These are phyloP conservation scores for Ectemnius lituratus DNA, from an alignment of 2,888 invertebrate genomes.

Conservation along the genomic window DNA sequence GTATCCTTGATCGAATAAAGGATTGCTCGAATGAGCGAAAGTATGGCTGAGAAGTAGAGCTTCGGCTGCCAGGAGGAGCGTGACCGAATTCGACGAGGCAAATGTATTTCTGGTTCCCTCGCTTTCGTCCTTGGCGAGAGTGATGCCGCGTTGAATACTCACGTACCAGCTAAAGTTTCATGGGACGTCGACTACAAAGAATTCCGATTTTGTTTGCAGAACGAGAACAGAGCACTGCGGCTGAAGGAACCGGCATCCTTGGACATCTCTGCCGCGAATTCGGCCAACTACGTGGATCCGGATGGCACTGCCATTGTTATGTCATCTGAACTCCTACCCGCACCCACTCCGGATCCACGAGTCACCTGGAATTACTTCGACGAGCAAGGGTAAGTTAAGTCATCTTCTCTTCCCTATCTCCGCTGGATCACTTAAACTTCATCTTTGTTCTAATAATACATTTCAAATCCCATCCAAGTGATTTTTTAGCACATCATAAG, in stretches of 20 bases:
- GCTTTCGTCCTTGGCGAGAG: too few species aligned
- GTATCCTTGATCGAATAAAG: too few species aligned
- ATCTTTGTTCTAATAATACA: too few species aligned
- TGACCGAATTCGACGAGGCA: too few species aligned
- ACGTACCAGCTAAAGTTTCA: slow-evolving; percentile 17
- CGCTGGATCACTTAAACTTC: too few species aligned
- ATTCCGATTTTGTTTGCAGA: slow-evolving; percentile 79
- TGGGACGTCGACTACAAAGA: slow-evolving; percentile 17
- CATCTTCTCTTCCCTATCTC: background rate
- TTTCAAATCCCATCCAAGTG: too few species aligned
- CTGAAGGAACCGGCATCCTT: slow-evolving; percentile 80
- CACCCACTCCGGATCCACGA: slow-evolving; percentile 78
- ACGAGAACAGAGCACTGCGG: slow-evolving; percentile 91
- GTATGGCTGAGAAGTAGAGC: too few species aligned
- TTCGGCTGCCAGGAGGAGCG: too few species aligned
- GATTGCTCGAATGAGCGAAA: too few species aligned
- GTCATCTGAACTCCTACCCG: slow-evolving; percentile 72
- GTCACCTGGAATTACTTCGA: slow-evolving; percentile 89
- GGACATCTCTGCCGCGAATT: slow-evolving; percentile 77
- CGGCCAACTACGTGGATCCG: slow-evolving; percentile 70
- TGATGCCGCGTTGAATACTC: too few species aligned
- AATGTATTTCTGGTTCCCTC: too few species aligned
- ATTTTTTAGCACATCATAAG: too few species aligned
- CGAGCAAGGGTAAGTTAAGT: slow-evolving; percentile 81
- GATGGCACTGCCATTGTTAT: slow-evolving; percentile 74